Base-by-base conservation (phyloP, 2,113 vertebrate species). In the Deroptyus accipitrinus region DNA sequence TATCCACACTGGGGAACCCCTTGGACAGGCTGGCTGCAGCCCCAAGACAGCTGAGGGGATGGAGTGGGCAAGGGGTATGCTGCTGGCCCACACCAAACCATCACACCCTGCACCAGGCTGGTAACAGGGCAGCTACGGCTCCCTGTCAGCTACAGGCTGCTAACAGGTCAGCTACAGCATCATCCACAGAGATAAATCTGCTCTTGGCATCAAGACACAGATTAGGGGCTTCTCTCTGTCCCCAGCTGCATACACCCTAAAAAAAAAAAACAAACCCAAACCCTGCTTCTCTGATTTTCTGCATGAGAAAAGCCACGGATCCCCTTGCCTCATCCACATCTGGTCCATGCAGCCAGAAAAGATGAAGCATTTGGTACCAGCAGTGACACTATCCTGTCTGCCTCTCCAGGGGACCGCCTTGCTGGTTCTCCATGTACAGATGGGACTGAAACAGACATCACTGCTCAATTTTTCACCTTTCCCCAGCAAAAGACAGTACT, bases 391-490 rank as follows among this genome's bases (percentile, higher is more conserved):
- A n/a, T 48, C 48, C 48, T 61, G n/a, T 54, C 81, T 63, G 28
- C 62, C 73, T 48, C 13, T 5, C 46, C 1, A 1, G 9, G 28
- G 76, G 54, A 72, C 33, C 1, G 2, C 61, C 91, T 46, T 75
- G 61, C 61, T 84, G 49, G 16, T 5, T 81, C 48, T 35, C n/a
- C 37, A 4, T 33, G 62, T 48, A 57, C 39, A 81, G 42, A 13
- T 1, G 9, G 31, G 80, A 13, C 80, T 82, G 74, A 66, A 73
- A 73, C 66, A 76, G 52, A 70, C 64, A 62, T 75, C 69, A 2
- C 64, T n/a, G 80, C 66, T 91, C 88, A 13, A 17, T 41, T 88
- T 82, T 79, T 82, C 69, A 73, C 72, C 68, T 86, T 81, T 62
- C 17, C 74, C 46, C 30, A 41, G 39, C 6, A 73, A 33, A 22